A percentile compares a stretch with the other conserved stretches of the same genome.
Conservation (phyloP, 2,113 vertebrate species). For the Pseudorasbora parva region DNA sequence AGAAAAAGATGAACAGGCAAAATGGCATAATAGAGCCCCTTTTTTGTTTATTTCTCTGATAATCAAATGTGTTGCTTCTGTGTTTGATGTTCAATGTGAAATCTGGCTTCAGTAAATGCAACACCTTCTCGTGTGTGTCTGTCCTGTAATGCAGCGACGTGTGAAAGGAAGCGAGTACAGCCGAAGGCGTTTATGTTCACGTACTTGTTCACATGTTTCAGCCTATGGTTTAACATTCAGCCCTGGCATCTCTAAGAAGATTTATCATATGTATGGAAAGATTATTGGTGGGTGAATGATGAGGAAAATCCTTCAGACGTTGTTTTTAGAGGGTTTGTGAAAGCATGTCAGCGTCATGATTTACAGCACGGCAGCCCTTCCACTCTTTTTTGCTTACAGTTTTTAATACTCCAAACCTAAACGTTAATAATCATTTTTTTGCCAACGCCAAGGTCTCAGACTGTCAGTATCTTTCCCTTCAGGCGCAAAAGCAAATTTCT, state of each 20-base stretch:
- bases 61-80: not conserved
- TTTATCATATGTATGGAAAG: constrained; percentile 12
- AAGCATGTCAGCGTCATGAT: constrained; percentile 35
- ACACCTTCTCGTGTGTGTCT: not conserved
- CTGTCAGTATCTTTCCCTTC: constrained; percentile 74
- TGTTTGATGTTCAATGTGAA: not conserved
- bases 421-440: constrained; percentile 76
- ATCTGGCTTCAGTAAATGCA: not conserved
- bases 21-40: too few species aligned
- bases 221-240: not conserved
- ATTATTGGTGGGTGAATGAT: constrained; percentile 8
- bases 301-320: constrained; percentile 12
- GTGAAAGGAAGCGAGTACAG: not conserved
- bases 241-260: constrained; percentile 1
- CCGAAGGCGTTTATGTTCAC: not conserved
- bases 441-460: constrained; percentile 76
- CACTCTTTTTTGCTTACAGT: constrained; percentile 72
- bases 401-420: constrained; percentile 76
- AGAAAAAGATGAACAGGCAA: too few species aligned
- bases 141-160: not conserved
- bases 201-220: not conserved
- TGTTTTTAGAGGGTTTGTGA: constrained; percentile 21
- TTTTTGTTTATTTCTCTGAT: too few species aligned
- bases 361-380: constrained; percentile 62
- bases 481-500: constrained; percentile 74